These are phyloP conservation scores for Pyrocephalus nanus DNA, from an alignment of 2,797 vertebrate species.

Conservation along the genomic window DNA sequence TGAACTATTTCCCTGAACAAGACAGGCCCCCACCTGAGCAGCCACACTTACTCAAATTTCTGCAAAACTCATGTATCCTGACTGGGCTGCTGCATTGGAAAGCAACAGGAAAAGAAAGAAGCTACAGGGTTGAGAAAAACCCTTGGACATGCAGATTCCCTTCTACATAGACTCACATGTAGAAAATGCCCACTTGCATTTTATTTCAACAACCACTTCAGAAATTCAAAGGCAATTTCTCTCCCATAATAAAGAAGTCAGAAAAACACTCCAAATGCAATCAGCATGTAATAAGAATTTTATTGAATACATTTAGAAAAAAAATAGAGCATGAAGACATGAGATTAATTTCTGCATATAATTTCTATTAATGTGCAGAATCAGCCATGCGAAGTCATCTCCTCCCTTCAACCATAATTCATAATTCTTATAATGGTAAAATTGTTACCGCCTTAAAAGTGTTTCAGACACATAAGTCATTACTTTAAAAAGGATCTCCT, in stretches of 20 bases:
- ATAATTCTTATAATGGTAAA: not conserved
- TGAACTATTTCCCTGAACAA: not conserved
- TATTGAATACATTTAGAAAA: slow-evolving; percentile 59
- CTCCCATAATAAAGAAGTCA: not conserved
- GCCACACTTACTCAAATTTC: too few species aligned
- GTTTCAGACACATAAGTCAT: slow-evolving; percentile 24
- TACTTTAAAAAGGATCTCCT: not conserved
- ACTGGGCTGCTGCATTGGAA: not conserved
- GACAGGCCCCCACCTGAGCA: fast-evolving
- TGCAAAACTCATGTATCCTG: fast-evolving
- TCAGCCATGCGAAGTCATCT: slow-evolving; percentile 20
- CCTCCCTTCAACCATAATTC: not conserved
- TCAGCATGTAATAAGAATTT: slow-evolving; percentile 37
- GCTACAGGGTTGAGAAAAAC: fast-evolving
- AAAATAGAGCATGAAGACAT: not conserved
- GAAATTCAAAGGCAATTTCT: not conserved
- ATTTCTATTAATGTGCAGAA: not conserved
- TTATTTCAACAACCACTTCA: not conserved
- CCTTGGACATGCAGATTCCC: fast-evolving
- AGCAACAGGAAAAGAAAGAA: not conserved
- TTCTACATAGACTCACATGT: fast-evolving
- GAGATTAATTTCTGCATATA: not conserved
- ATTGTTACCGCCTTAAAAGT: not conserved
- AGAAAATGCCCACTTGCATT: not conserved
- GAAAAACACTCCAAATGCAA: not conserved